Base-by-base conservation (phyloP, 2,888 invertebrate genomes). In the Pristionchus japonicus region DNA sequence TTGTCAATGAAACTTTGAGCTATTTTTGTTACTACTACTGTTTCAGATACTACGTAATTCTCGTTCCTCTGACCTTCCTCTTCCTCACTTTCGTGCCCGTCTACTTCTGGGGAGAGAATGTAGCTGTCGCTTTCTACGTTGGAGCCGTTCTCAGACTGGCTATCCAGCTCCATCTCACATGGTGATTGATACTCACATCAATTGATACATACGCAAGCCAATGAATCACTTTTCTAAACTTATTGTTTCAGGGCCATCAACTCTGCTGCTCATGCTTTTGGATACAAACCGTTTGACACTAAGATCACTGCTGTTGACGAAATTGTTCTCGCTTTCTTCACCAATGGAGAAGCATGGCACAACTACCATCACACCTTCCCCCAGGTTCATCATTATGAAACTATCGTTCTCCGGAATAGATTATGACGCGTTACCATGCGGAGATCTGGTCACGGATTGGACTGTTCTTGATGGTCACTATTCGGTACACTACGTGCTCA, bases 251-350 rank as follows among this genome's bases (percentile, higher is more conserved):
- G 88, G 88, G 96, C 97, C 93, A 98, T 98, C 23, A 98, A 98
- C 95, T 97, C 97, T 94, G 97, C 97, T 17, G 98, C 98, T 0
- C 98, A 98, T 95, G n/a, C 91, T 31, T 98, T 97, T 96, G 98
- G 98, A n/a, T 96, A 96, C 92, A 96, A 96, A 94, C 98, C 98
- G 0, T 98, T 98, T 94, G 98, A 98, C 95, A 97, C 97, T 94
- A 91, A 89, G n/a, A 92, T 94, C 37, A 91, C 92, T 27, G 92
- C 94, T 20, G 92, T 92, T n/a, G 94, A 94, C 85, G 91, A 91
- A 37, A 88, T 93, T 37, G 92, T 91, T 91, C 92, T 93, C 34
- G 92, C 93, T 0, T 89, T 93, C 31, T 90, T 92, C 13, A 93
- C 94, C 23, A 90, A 92, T 52, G 95, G 89, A 92, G 94, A 95